phyloP scores from a whole-genome alignment of 2,113 vertebrate genomes.

The Larimichthys polyactis region DNA sequence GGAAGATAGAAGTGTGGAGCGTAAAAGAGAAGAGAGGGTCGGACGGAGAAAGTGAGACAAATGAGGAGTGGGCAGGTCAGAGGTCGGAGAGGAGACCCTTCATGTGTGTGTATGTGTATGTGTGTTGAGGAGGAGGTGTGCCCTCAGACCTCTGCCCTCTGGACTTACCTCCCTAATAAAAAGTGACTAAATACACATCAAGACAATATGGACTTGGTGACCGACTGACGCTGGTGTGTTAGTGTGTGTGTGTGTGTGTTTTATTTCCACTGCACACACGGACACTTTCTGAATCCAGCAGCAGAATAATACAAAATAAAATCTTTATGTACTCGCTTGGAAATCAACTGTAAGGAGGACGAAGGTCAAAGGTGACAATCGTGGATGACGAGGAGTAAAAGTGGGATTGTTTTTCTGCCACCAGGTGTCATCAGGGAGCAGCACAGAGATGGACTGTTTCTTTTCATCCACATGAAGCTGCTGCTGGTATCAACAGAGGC shows the following conservation, averaged over 20 bases:
- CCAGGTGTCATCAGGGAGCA: constrained; percentile 48
- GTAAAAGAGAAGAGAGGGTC: constrained; percentile 38
- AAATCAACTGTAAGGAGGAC: neutral
- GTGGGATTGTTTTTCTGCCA: constrained; percentile 3
- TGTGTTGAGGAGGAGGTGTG: constrained; percentile 33
- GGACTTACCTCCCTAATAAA: constrained; percentile 52
- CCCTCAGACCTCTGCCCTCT: constrained; percentile 52
- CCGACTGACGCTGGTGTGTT: neutral
- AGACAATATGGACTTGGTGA: constrained; percentile 47
- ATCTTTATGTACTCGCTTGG: neutral
- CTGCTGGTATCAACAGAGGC: no score
- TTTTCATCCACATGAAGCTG: neutral
- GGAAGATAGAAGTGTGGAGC: constrained; percentile 37
- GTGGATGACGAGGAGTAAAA: neutral
- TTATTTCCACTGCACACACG: neutral
- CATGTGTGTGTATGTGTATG: constrained; percentile 20
- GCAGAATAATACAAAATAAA: neutral
- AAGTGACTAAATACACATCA: constrained; percentile 60
- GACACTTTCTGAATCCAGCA: constrained; percentile 1
- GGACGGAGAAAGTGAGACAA: constrained; percentile 64
- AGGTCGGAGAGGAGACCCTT: constrained; percentile 52
- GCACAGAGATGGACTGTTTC: neutral
- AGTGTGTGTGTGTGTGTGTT: constrained; percentile 29
- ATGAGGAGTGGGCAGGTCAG: constrained; percentile 52
- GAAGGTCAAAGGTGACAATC: constrained; percentile 9